Evolutionary conservation across 37 sponge, comb jelly and placozoan genomes (phyloP), one percentile per base, ranked within the genome.

Genomic region (Tethya wilhelma): DNA sequence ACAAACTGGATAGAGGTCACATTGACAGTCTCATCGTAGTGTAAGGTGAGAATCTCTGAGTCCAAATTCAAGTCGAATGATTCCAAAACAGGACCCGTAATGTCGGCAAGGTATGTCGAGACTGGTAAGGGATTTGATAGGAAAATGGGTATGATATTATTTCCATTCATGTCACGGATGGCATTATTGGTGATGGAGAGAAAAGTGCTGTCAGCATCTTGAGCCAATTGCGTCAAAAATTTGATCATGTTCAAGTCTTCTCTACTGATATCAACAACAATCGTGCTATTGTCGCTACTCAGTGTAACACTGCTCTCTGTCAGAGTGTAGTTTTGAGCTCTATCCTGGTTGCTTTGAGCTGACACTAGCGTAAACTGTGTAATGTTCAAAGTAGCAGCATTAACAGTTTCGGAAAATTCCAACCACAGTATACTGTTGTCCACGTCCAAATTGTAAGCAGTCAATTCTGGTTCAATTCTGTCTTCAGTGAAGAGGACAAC

Each of bases 11-110:
- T 38, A 38, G 95, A 85, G 19, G 82, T 62, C 9, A 84, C 77
- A 84, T 94, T 83, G 19, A 94, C 89, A 28, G 96, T 90, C 63
- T 96, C 96, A 69, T 90, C 91, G 74, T 90, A 96, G 62, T 77
- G 72, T 11, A 96, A 83, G 8, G 86, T 84, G 5, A 96, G 79
- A 17, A 80, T 74, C 33, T 73, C 91, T 20, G 64, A 25, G 44
- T 86, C 46, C 40, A 92, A 34, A 72, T 96, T 80, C 4, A 93
- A 73, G 38, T 86, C 88, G 71, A 96, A 96, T 20, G 81, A 64
- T 14, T 80, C 33, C 42, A 96, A 79, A 0, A 46, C 30, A 0
- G 96, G 96, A 0, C 73, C 73, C 17, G 86, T 87, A 5, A 46
- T 45, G 68, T 96, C 96, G 19, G 39, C 32, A 0, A 69, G 49